Percentiles rank a stretch among this genome's conserved stretches.
Conservation (phyloP, 2,113 vertebrate genomes). For the Ginglymostoma cirratum region DNA sequence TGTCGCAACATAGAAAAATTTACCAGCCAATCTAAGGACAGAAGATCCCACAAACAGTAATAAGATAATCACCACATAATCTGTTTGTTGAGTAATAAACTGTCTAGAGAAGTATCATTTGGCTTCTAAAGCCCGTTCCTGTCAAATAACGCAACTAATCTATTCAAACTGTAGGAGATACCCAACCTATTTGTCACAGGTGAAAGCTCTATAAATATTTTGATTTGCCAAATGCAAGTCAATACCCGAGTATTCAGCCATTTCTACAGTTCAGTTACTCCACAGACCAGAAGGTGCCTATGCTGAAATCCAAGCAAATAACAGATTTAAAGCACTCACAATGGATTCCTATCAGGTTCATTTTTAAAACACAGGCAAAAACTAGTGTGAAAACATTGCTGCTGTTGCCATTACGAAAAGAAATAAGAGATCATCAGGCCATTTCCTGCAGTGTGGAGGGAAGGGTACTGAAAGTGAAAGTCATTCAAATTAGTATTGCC, state of each 20-base stretch:
- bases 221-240: background rate
- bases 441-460: background rate
- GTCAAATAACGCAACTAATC: background rate
- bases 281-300: background rate
- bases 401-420: background rate
- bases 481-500: background rate
- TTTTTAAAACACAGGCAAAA: background rate
- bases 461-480: background rate
- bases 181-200: background rate
- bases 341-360: background rate
- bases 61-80: background rate
- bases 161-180: background rate
- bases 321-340: background rate
- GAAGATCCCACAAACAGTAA: background rate
- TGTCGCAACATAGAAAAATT: background rate
- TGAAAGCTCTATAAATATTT: background rate
- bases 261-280: background rate
- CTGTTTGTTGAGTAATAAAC: background rate
- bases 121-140: background rate
- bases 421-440: background rate
- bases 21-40: background rate
- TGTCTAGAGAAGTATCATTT: background rate
- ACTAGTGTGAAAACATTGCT: background rate
- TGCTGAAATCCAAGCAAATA: background rate
- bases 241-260: background rate